Base-by-base conservation (phyloP, 2,888 invertebrate genomes). In the Mechanitis mazaeus region DNA sequence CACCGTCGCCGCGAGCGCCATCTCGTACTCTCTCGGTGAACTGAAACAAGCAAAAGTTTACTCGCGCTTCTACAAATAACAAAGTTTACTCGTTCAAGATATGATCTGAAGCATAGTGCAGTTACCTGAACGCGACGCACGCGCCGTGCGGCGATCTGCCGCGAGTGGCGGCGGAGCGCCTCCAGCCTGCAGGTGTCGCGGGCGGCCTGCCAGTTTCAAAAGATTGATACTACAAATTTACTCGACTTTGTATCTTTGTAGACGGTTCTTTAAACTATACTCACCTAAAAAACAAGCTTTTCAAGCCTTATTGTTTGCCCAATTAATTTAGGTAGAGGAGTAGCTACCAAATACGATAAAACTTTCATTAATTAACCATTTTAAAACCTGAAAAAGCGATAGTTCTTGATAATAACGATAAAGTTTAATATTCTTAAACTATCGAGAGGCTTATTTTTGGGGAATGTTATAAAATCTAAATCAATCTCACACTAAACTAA, bases 161-260 rank as follows among this genome's bases (percentile, higher is more conserved):
- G 93, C 90, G 95, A 95, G 91, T 95, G 95, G 80, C 94, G 94
- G 87, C 95, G 93, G 91, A 95, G 92, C 86, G 94, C 94, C 94
- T 95, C 95, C 95, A 82, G 83, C 68, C 71, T 73, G 67, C 66
- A 66, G 65, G 57, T 54, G 45, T 42, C 58, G 54, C 31, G 50
- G n/a, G 31, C 50, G 31, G 31, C 50, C 50, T 50, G 50, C 50
- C 28, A 31, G 31, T 11, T 50, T 7, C 7, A 50, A 50, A 50
- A 6, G 28, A 3, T 28, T 31, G 31, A 1, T 50, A 4, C n/a
- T 28, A 50, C 31, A 31, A 31, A 50, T 31, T 6, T 42, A 9
- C 9, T 42, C 9, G 9, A 35, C 35, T 5, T 35, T 35, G 2
- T 35, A 35, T 35, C 35, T 6, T 35, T 35, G 9, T 9, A 9